A percentile compares a stretch with the other conserved stretches of the same genome.
Conservation (phyloP, 2,888 invertebrate genomes). For the Hemicrepidius hirtus region DNA sequence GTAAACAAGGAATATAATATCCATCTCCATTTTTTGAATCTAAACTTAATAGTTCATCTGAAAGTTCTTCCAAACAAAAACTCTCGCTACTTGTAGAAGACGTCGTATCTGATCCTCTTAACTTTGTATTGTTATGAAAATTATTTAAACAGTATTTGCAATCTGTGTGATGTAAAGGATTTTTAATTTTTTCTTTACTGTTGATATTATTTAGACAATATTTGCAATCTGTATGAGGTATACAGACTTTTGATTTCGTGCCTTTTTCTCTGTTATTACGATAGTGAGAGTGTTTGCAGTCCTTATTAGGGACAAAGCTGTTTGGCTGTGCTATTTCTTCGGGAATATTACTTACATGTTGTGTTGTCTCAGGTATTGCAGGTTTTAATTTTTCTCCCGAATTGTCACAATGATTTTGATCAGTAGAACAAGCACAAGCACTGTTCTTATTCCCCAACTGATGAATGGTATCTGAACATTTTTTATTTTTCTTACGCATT, state of each 20-base stretch:
- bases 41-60: neutral
- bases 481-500: too few species aligned
- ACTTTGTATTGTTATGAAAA: neutral
- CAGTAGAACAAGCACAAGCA: too few species aligned
- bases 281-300: neutral
- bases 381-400: too few species aligned
- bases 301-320: neutral
- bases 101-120: neutral
- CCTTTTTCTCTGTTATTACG: neutral
- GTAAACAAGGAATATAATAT: neutral
- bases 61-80: neutral
- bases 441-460: too few species aligned
- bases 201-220: neutral
- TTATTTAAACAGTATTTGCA: conserved; percentile 8
- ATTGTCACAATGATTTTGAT: too few species aligned
- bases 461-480: too few species aligned
- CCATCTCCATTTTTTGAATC: neutral
- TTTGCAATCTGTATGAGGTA: conserved; percentile 9
- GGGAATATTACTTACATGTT: too few species aligned
- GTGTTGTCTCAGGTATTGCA: too few species aligned
- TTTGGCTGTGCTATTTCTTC: too few species aligned
- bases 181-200: neutral
- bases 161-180: neutral
- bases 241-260: neutral
- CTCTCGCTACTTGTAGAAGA: neutral